Evolutionary conservation across 2,113 vertebrate species (phyloP).

Genomic region (Alectura lathami): DNA sequence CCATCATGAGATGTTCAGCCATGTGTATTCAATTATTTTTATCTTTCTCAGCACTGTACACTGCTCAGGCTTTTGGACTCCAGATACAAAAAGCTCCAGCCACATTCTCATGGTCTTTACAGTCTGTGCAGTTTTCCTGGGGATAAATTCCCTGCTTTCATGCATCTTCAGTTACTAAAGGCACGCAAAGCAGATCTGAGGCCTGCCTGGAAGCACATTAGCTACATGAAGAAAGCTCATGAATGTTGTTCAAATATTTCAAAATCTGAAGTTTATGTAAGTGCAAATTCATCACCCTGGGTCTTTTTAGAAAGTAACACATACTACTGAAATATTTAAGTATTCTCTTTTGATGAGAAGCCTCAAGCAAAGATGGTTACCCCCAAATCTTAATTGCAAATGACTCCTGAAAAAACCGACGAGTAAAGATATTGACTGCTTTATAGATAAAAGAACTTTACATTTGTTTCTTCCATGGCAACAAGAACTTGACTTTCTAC

Average conservation of each 20-base stretch:
- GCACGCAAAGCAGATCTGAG: background rate
- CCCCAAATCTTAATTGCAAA: conserved; percentile 24
- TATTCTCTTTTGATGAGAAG: background rate
- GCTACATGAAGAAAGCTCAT: background rate
- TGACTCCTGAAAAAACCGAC: background rate
- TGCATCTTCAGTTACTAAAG: conserved; percentile 25
- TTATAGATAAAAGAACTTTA: background rate
- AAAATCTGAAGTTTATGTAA: background rate
- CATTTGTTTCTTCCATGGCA: background rate
- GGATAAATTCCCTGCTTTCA: conserved; percentile 16
- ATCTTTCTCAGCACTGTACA: background rate
- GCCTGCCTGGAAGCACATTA: background rate
- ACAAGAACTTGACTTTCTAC: background rate
- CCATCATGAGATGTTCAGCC: background rate
- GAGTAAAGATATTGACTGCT: background rate
- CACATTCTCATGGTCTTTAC: conserved; percentile 48
- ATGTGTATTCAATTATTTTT: conserved; percentile 53
- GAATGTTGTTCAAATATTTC: background rate
- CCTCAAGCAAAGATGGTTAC: background rate
- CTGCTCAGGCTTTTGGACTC: background rate
- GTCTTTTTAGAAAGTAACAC: background rate
- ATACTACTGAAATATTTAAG: background rate
- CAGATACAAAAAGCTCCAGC: background rate
- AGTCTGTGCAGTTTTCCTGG: conserved; percentile 4
- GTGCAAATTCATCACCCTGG: background rate